Percentiles rank a stretch among this genome's conserved stretches.
Conservation (phyloP, 2,113 vertebrate genomes). For the Perognathus longimembris region DNA sequence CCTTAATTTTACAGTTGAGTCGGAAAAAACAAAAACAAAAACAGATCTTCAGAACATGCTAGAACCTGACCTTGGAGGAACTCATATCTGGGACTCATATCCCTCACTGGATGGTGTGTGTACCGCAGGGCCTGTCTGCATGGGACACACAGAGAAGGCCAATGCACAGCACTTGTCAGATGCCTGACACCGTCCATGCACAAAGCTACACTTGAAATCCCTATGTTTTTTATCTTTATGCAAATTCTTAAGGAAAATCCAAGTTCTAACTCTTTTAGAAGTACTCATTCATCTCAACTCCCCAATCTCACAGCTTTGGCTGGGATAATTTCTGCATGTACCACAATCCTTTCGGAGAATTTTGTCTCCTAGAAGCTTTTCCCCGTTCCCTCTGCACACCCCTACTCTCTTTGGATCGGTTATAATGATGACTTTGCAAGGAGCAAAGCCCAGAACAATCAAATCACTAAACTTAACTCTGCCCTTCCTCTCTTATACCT, state of each 20-base stretch:
- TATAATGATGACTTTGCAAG: not conserved
- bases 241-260: constrained; percentile 53
- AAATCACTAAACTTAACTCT: not conserved
- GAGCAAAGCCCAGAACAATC: constrained; percentile 16
- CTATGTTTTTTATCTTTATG: constrained; percentile 21
- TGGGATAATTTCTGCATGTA: not conserved
- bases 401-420: not conserved
- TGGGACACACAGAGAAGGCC: not conserved
- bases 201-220: not conserved
- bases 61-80: not conserved
- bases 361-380: not conserved
- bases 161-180: not conserved
- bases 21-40: not conserved
- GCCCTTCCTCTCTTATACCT: not conserved
- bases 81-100: not conserved
- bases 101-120: not conserved
- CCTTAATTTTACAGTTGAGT: not conserved
- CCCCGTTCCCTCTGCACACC: not conserved
- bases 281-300: not conserved
- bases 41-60: not conserved
- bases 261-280: constrained; percentile 26
- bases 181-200: too few species aligned
- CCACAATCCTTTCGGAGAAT: constrained; percentile 14
- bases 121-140: not conserved
- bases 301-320: not conserved